A percentile compares a stretch with the other conserved stretches of the same genome.
These are phyloP conservation scores for Laticauda laticaudata DNA, from an alignment of 2,113 vertebrate genomes.

Conservation along the genomic window DNA sequence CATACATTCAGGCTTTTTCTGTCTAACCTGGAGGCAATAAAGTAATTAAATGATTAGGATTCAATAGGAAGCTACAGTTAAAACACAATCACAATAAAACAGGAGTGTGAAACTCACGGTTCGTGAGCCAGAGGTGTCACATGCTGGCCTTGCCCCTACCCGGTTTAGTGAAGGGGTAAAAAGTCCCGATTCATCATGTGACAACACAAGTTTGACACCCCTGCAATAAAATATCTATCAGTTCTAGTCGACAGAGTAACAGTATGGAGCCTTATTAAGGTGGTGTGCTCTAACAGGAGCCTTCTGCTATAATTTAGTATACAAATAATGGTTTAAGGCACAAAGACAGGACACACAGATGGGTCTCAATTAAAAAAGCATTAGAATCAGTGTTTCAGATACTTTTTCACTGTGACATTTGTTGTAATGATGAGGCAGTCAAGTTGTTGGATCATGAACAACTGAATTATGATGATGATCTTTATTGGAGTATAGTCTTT, in stretches of 20 bases:
- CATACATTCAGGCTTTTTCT: background rate
- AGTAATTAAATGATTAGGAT: background rate
- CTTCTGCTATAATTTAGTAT: background rate
- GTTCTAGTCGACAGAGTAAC: background rate
- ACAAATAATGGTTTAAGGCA: background rate
- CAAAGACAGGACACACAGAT: background rate
- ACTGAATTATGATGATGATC: no score
- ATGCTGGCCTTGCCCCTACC: no score
- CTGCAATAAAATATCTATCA: no score
- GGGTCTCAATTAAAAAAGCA: background rate
- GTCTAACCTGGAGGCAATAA: background rate
- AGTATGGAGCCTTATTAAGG: background rate
- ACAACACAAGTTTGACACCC: no score
- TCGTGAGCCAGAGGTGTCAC: no score
- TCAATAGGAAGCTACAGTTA: background rate
- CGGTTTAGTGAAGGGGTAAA: no score
- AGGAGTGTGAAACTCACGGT: no score
- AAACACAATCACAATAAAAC: background rate
- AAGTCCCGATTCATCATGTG: no score
- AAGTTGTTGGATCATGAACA: no score
- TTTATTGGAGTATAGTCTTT: no score
- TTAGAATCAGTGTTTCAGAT: background rate
- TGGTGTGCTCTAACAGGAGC: background rate
- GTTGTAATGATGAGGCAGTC: no score
- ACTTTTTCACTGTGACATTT: background rate